A percentile compares a stretch with the other conserved stretches of the same genome.
phyloP scores from a whole-genome alignment of 2,888 invertebrate species.

The Drosophila helvetica region DNA sequence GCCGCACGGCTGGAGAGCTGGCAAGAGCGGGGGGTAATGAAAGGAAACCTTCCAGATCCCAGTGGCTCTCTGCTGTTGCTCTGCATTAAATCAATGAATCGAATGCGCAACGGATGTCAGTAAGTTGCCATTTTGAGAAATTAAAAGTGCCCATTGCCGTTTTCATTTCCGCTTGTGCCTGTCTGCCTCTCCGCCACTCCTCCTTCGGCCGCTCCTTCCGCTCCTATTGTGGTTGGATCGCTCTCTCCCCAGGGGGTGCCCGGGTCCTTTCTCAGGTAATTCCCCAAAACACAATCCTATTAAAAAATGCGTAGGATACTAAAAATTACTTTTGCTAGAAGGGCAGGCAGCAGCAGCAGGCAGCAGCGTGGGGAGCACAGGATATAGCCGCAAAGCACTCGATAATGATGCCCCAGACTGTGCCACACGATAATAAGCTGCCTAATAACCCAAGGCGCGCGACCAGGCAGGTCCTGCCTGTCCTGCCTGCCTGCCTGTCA shows the following conservation, averaged over 20 bases:
- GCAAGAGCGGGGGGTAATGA: conserved; percentile 39
- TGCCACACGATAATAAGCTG: conserved; percentile 73
- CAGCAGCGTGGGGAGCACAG: background rate
- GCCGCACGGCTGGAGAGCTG: no score
- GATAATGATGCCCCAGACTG: conserved; percentile 65
- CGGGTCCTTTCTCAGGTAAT: conserved; percentile 60
- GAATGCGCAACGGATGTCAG: conserved; percentile 73
- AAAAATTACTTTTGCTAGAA: conserved; percentile 64
- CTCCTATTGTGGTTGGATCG: conserved; percentile 46
- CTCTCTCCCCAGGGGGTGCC: conserved; percentile 9
- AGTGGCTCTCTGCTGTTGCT: conserved; percentile 48
- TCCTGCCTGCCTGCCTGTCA: conserved; percentile 5
- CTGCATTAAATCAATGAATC: conserved; percentile 77
- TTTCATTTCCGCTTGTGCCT: conserved; percentile 67
- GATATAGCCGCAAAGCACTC: conserved; percentile 70
- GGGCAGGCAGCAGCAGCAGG: conserved; percentile 17
- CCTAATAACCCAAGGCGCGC: conserved; percentile 75
- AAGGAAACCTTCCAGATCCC: conserved; percentile 43
- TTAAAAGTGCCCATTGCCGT: conserved; percentile 76
- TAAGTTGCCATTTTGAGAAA: conserved; percentile 79
- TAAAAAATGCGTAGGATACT: conserved; percentile 64
- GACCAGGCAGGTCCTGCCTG: conserved; percentile 12
- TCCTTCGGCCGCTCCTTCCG: conserved; percentile 43
- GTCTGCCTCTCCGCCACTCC: background rate
- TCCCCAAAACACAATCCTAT: conserved; percentile 77